A percentile compares a stretch with the other conserved stretches of the same genome.
Conservation (phyloP, 2,888 invertebrate species). For the Rotaria sp. region DNA sequence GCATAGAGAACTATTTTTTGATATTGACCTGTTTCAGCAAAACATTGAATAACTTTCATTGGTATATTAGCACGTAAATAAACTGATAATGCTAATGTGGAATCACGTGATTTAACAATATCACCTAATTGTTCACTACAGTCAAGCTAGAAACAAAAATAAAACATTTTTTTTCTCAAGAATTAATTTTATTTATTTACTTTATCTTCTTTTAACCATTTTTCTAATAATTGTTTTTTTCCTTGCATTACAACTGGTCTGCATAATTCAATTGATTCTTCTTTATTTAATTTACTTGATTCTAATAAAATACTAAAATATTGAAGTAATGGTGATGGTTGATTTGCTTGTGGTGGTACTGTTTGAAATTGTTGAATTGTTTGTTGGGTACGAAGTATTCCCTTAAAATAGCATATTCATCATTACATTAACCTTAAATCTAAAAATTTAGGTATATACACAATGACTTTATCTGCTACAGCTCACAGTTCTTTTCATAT, state of each 20-base stretch:
- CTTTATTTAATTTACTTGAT: constrained; percentile 93
- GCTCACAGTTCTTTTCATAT: too few relatives aligned
- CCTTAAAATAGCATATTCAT: constrained; percentile 51
- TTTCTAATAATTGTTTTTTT: constrained; percentile 88
- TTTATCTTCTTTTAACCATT: constrained; percentile 89
- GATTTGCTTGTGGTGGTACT: constrained; percentile 84
- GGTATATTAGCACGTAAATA: constrained; percentile 95
- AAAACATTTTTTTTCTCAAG: neutral
- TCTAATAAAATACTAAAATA: constrained; percentile 97
- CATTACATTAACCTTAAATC: too few relatives aligned
- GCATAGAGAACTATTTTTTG: constrained; percentile 98
- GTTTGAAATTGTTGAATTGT: constrained; percentile 98
- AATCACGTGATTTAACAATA: constrained; percentile 89
- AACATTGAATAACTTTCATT: constrained; percentile 94
- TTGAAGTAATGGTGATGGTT: constrained; percentile 89
- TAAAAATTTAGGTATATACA: too few relatives aligned
- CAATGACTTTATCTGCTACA: too few relatives aligned
- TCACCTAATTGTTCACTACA: constrained; percentile 98
- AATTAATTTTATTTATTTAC: neutral
- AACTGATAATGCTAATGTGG: constrained; percentile 88
- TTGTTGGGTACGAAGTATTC: constrained; percentile 89
- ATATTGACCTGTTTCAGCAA: constrained; percentile 98
- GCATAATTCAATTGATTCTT: constrained; percentile 92
- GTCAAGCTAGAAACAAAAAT: constrained; percentile 62
- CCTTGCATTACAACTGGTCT: constrained; percentile 90